Evolutionary conservation across 2,113 vertebrate species (phyloP).

Genomic region (Carassius gibelio): DNA sequence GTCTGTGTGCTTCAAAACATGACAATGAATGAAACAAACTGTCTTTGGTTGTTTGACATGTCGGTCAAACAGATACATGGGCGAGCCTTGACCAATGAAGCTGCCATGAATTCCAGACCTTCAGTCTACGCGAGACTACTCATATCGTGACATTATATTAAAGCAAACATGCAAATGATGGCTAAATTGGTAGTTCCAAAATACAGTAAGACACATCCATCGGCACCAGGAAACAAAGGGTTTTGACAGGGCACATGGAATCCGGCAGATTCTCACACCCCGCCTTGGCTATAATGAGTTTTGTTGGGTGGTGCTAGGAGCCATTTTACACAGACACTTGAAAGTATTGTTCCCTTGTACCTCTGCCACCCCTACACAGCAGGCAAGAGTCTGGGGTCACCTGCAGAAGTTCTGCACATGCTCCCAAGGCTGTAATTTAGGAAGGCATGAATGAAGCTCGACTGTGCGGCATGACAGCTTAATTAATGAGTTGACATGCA

Average conservation of each 20-base stretch:
- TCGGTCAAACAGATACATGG: too few relatives aligned
- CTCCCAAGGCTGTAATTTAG: constrained; percentile 57
- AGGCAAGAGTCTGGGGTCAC: constrained; percentile 32
- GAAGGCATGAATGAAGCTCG: constrained; percentile 55
- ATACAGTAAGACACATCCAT: background rate
- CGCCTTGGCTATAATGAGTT: constrained; percentile 41
- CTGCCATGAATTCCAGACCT: too few relatives aligned
- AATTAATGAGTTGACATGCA: constrained; percentile 65
- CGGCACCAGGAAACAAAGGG: background rate
- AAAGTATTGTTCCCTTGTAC: constrained; percentile 25
- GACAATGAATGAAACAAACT: too few relatives aligned
- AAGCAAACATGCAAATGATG: background rate
- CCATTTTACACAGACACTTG: constrained; percentile 28
- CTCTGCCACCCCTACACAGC: constrained; percentile 5
- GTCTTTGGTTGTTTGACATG: too few relatives aligned
- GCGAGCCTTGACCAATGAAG: too few relatives aligned
- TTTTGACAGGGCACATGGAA: constrained; percentile 28
- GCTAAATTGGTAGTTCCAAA: constrained; percentile 4
- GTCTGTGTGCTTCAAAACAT: too few relatives aligned
- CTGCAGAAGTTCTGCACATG: constrained; percentile 29
- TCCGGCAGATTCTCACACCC: constrained; percentile 29
- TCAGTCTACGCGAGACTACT: too few relatives aligned
- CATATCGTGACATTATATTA: background rate
- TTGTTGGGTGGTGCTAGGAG: constrained; percentile 27
- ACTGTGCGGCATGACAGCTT: constrained; percentile 60